Base-by-base conservation (phyloP, 2,888 invertebrate species). In the Fragum sueziense region DNA sequence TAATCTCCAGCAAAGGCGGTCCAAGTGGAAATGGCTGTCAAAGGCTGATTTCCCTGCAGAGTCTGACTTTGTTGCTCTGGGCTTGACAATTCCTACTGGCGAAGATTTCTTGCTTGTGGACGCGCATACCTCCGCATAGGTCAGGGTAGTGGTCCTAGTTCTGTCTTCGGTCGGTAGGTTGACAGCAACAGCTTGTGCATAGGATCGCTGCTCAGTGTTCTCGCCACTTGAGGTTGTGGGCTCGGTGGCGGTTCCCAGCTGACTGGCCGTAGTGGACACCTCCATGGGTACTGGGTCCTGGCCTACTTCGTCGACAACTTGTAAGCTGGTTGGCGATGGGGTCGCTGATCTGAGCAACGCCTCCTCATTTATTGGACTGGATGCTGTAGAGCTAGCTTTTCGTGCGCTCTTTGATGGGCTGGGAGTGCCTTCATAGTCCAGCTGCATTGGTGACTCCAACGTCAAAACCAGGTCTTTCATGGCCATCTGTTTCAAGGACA, bases 1-100 rank as follows among this genome's bases (percentile, higher is more conserved):
- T 47, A 27, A 57, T 20, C 11, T 33, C 54, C 17, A 34, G 14
- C 57, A n/a, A 70, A n/a, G n/a, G n/a, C n/a, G n/a, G n/a, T n/a
- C n/a, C n/a, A n/a, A 37, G 29, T 70, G 70, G 22, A 70, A 70
- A 31, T 70, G 70, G 29, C 70, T 70, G 57, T 54, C 70, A 22
- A 70, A 70, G 25, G 70, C 70, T n/a, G 33, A n/a, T n/a, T 7
- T 20, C 69, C n/a, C 22, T 25, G 41, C 17, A 22, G 37, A 20
- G 67, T 67, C 67, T 67, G 41, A n/a, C 27, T 57, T 3, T 22
- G 4, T 20, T 34, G 65, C 22, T 31, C 65, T 41, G n/a, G 65
- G 37, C 37, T 65, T 41, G 22, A 65, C 31, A 37, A 65, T 25
- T 34, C 65, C 37, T 37, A 34, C 41, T 33, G 25, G 37, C 1